Conservation (phyloP, 2,888 invertebrate species). For the Entomobrya multifasciata region DNA sequence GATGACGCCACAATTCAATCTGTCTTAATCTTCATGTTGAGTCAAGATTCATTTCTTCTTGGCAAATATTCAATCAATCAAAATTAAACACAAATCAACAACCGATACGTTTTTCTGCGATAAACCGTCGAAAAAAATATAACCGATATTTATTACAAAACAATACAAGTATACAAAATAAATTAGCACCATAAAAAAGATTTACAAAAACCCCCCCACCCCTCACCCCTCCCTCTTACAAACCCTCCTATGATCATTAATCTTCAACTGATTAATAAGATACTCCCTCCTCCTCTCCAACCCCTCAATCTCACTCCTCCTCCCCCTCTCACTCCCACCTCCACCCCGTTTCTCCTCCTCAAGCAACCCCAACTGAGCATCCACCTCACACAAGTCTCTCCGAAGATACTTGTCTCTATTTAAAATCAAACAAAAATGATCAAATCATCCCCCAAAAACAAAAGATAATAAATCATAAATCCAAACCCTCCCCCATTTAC, state of each 20-base stretch:
- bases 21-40: not conserved
- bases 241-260: slow-evolving; percentile 20
- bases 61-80: not conserved
- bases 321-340: not conserved
- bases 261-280: slow-evolving; percentile 9
- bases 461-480: slow-evolving; percentile 76
- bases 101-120: too few relatives aligned
- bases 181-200: too few relatives aligned
- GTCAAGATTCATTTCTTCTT: not conserved
- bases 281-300: not conserved
- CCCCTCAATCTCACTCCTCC: not conserved
- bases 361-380: slow-evolving; percentile 72
- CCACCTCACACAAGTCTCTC: slow-evolving; percentile 69
- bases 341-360: slow-evolving; percentile 27
- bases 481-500: slow-evolving; percentile 14
- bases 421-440: not conserved
- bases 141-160: not conserved
- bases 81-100: not conserved
- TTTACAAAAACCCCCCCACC: not conserved
- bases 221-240: not conserved
- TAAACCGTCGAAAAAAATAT: too few relatives aligned
- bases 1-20: not conserved
- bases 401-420: slow-evolving; percentile 73
- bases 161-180: too few relatives aligned
- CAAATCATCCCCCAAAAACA: slow-evolving; percentile 80